A percentile compares a stretch with the other conserved stretches of the same genome.
Evolutionary conservation across 2,888 invertebrate genomes (phyloP).

Genomic region (Penaeus monodon): DNA sequence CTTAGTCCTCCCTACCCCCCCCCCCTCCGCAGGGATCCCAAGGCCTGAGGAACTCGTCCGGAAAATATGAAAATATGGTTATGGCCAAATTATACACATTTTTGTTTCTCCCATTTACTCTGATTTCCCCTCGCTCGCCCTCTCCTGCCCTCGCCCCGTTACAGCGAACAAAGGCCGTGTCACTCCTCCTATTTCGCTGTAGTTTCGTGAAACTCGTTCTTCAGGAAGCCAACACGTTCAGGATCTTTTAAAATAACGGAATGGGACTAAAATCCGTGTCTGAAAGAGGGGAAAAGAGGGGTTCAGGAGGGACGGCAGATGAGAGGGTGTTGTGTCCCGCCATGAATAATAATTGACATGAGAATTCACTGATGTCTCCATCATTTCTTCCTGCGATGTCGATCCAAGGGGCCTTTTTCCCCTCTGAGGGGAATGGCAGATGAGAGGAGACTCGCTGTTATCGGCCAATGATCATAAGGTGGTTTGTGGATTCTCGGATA

Average conservation of each 20-base stretch:
- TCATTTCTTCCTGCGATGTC: conserved; percentile 32
- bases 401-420: too few species aligned
- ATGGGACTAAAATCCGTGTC: too few species aligned
- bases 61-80: conserved; percentile 25
- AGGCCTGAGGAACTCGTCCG: conserved; percentile 6
- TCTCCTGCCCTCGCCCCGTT: conserved; percentile 14
- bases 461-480: too few species aligned
- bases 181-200: neutral
- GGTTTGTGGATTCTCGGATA: too few species aligned
- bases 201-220: neutral
- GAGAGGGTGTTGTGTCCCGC: conserved; percentile 3
- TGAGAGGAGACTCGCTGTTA: too few species aligned
- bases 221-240: neutral
- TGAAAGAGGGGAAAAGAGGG: too few species aligned
- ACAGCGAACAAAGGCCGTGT: neutral
- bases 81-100: conserved; percentile 25
- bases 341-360: conserved; percentile 48
- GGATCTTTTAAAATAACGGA: neutral
- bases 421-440: too few species aligned
- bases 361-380: conserved; percentile 24
- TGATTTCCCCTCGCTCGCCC: conserved; percentile 21
- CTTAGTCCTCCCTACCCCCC: too few species aligned
- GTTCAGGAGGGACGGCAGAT: too few species aligned
- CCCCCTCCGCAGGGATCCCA: neutral
- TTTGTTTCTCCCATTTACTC: conserved; percentile 25